A percentile compares a stretch with the other conserved stretches of the same genome.
phyloP scores from a whole-genome alignment of 2,113 vertebrate genomes.

The Arvicanthis niloticus region DNA sequence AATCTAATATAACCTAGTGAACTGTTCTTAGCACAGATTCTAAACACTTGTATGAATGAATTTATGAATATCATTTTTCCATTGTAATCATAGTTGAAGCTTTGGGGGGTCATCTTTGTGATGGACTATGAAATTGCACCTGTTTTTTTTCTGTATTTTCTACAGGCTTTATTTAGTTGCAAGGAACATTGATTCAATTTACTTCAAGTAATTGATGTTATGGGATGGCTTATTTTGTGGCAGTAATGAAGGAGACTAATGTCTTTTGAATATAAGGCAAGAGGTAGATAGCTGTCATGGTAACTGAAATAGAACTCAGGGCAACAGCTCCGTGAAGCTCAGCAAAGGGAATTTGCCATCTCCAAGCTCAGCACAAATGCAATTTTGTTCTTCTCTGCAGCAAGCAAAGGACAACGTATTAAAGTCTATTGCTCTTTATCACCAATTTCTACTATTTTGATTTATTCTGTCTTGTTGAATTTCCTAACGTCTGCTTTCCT shows the following conservation, averaged over 20 bases:
- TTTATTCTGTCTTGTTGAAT: not conserved
- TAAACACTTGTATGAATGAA: not conserved
- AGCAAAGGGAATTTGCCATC: not conserved
- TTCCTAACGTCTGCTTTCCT: not conserved
- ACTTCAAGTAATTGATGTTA: not conserved
- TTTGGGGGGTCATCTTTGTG: not conserved
- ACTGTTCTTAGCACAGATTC: not conserved
- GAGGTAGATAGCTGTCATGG: not conserved
- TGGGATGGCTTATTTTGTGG: not conserved
- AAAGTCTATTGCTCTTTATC: not conserved
- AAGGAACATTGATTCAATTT: slow-evolving; percentile 15
- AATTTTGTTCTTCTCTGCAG: not conserved
- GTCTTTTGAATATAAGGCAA: not conserved
- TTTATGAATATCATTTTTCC: not conserved
- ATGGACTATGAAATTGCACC: not conserved
- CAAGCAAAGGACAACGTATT: not conserved
- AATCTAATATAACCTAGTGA: not conserved
- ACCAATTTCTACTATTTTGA: not conserved
- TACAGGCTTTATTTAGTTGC: not conserved
- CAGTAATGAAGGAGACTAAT: not conserved
- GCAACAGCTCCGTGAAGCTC: not conserved
- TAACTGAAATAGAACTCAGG: not conserved
- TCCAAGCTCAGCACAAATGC: not conserved
- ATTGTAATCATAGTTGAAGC: not conserved
- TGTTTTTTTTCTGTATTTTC: not conserved